phyloP scores from a whole-genome alignment of 2,888 invertebrate species.

The Macaria notata region DNA sequence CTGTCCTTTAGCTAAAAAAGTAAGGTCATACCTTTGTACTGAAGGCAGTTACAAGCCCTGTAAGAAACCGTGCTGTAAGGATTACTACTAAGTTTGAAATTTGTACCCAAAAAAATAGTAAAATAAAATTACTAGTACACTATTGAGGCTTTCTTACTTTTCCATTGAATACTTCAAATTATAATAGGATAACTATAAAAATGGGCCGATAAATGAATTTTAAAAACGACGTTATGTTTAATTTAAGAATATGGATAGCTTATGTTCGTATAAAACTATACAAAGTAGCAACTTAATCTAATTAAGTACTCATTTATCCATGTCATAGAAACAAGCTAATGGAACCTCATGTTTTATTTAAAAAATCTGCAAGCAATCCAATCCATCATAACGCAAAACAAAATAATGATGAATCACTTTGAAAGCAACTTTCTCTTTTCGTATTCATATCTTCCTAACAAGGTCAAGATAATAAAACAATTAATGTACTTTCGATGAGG shows the following conservation, averaged over 20 bases:
- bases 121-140: not conserved
- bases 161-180: too few relatives aligned
- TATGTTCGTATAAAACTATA: too few relatives aligned
- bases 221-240: too few relatives aligned
- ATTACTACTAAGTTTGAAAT: slow-evolving; percentile 53
- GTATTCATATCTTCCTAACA: slow-evolving; percentile 41
- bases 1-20: slow-evolving; percentile 72
- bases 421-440: slow-evolving; percentile 49
- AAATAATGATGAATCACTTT: slow-evolving; percentile 45
- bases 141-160: too few relatives aligned
- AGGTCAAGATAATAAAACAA: slow-evolving; percentile 44
- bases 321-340: too few relatives aligned
- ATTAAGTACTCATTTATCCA: too few relatives aligned
- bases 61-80: slow-evolving; percentile 66
- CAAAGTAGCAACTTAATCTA: too few relatives aligned
- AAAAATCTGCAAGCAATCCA: too few relatives aligned
- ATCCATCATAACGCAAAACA: slow-evolving; percentile 15
- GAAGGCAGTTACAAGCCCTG: slow-evolving; percentile 73
- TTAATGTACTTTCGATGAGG: slow-evolving; percentile 34
- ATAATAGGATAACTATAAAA: too few relatives aligned
- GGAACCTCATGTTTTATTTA: too few relatives aligned
- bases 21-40: slow-evolving; percentile 59
- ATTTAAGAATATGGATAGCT: too few relatives aligned
- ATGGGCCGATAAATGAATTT: too few relatives aligned
- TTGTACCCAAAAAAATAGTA: not conserved